Evolutionary conservation across 2,888 invertebrate genomes (phyloP), one percentile per base, ranked within the genome.

Genomic region (Mythimna impura): DNA sequence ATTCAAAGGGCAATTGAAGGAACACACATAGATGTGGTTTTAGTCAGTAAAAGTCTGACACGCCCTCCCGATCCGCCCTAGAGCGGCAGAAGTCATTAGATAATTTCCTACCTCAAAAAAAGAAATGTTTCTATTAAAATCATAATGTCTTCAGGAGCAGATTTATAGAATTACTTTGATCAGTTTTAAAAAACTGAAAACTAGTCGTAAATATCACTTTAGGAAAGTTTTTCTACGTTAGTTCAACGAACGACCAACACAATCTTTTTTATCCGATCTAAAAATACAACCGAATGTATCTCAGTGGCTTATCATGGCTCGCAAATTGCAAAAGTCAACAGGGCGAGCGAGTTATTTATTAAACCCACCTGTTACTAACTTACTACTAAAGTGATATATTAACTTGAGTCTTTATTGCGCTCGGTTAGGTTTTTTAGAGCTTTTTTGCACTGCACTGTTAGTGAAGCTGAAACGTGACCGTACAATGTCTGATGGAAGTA

Each of bases 261-360:
- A 77, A 62, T 52, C 10, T 60, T 47, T 50, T 2, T 43, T 30
- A 64, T 62, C 36, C 25, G 36, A 71, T 67, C 57, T 3, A 52
- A 61, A 76, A 80, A 78, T 58, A 69, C 54, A 81, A 58, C 65
- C 36, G 14, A 36, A 10, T 50, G 30, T 60, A 54, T 71, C 71
- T 77, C 65, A 62, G 61, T 22, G 22, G 57, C 61, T 66, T 68
- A 71, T 71, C 67, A 68, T 55, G 30, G 20, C 30, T 77, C 47
- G 50, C 67, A 82, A 82, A 82, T 78, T 82, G 65, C 52, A 78
- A 71, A 58, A 82, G 82, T 71, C 67, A 82, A 82, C 82, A 82
- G 54, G 20, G 64, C 36, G 78, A 57, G 66, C 43, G 67, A 68
- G 71, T 78, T 82, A 80, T 80, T 80, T 82, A 82, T 80, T 71